These are phyloP conservation scores for Bombus sylvicola DNA, from an alignment of 1,140 invertebrate species.

Conservation along the genomic window DNA sequence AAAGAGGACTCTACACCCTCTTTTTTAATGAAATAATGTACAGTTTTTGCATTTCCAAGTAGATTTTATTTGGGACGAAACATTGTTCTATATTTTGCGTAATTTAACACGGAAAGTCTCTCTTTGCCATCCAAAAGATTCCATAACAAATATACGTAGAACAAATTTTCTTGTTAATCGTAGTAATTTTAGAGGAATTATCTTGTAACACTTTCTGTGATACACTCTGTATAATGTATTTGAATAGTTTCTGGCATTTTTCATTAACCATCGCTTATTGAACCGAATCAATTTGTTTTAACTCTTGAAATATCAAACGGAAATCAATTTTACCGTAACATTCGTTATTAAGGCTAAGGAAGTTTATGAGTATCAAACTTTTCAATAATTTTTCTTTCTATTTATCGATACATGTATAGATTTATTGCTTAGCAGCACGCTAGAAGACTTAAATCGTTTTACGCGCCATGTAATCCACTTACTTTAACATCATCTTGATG, in stretches of 20 bases:
- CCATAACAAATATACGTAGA: neutral
- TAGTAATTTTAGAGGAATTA: neutral
- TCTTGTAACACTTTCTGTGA: neutral
- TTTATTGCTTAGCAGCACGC: neutral
- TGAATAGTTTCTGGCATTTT: slow-evolving; percentile 13
- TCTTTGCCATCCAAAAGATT: too few species aligned
- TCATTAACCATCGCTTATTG: neutral
- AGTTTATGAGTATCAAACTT: neutral
- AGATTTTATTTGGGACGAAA: neutral
- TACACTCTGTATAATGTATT: neutral
- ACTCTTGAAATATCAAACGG: neutral
- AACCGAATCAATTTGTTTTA: slow-evolving; percentile 6
- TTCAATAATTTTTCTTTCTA: neutral
- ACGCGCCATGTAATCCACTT: too few species aligned
- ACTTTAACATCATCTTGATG: neutral
- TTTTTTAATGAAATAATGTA: neutral
- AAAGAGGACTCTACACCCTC: accelerated
- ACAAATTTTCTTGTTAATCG: neutral
- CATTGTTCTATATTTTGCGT: neutral
- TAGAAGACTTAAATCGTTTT: neutral
- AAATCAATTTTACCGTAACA: neutral
- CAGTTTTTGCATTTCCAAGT: neutral
- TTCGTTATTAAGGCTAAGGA: neutral
- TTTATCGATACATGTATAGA: neutral
- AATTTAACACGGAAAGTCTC: neutral